phyloP scores from a whole-genome alignment of 1,140 invertebrate genomes.

The Stenopsyche tienmushanensis region DNA sequence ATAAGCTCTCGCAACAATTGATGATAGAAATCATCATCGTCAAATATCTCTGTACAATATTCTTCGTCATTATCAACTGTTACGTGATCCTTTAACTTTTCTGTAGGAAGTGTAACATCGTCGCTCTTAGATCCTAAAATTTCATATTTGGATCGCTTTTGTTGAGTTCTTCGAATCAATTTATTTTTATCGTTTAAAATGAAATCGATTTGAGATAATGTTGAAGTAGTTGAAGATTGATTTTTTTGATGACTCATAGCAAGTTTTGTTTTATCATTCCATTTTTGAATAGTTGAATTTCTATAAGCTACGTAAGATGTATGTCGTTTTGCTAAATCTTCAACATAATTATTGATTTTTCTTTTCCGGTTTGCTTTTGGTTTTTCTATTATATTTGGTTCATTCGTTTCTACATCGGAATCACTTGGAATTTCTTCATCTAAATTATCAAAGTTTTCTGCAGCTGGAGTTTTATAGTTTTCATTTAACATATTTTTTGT shows the following conservation, averaged over 20 bases:
- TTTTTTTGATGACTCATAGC: constrained; percentile 62
- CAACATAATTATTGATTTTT: constrained; percentile 65
- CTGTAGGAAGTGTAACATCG: constrained; percentile 43
- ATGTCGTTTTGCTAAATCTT: constrained; percentile 63
- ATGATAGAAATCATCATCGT: constrained; percentile 97
- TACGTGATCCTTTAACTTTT: constrained; percentile 38
- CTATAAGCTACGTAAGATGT: constrained; percentile 69
- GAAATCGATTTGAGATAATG: constrained; percentile 85
- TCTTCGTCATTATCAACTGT: constrained; percentile 59
- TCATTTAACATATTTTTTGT: constrained; percentile 53
- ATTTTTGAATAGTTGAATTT: constrained; percentile 81
- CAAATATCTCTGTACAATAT: constrained; percentile 85
- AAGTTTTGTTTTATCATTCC: constrained; percentile 87
- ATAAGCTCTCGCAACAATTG: constrained; percentile 89
- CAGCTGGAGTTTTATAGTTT: constrained; percentile 31
- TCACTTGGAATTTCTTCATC: constrained; percentile 64
- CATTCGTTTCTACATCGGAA: constrained; percentile 45
- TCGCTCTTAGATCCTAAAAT: constrained; percentile 64
- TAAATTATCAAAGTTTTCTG: constrained; percentile 45
- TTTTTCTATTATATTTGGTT: constrained; percentile 50
- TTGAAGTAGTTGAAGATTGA: constrained; percentile 69
- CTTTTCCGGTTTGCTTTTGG: constrained; percentile 57
- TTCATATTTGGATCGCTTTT: constrained; percentile 73
- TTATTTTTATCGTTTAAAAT: constrained; percentile 76
- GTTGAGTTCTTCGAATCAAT: constrained; percentile 77